Conservation (phyloP, 2,797 vertebrate species). For the Cryptoblepharus egeriae region DNA sequence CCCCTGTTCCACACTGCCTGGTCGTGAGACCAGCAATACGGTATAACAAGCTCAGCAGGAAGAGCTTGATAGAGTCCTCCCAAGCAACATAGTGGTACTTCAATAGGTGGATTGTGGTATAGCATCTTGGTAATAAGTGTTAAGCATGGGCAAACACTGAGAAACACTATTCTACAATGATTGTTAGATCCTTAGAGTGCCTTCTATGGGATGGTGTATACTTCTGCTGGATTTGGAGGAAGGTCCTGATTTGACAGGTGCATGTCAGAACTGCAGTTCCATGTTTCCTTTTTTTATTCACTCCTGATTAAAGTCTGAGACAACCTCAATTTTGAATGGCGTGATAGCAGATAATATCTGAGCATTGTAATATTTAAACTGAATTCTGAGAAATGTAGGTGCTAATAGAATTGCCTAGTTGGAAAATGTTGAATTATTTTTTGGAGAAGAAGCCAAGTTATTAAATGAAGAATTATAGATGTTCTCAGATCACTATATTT, state of each 20-base stretch:
- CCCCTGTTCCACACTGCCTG: too few species aligned
- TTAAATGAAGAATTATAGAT: conserved; percentile 46
- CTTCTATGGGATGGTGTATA: background rate
- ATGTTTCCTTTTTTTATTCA: background rate
- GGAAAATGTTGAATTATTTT: conserved; percentile 28
- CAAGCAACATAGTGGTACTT: too few species aligned
- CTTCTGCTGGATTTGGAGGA: too few species aligned
- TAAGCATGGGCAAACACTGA: too few species aligned
- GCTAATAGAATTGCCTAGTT: background rate
- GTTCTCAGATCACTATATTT: conserved; percentile 57
- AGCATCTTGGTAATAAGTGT: too few species aligned
- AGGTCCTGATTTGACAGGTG: background rate
- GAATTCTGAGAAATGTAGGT: conserved; percentile 9
- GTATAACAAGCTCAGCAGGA: too few species aligned
- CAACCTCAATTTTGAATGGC: background rate
- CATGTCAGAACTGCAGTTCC: background rate
- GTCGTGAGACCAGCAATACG: too few species aligned
- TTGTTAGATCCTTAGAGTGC: background rate
- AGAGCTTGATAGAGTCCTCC: too few species aligned
- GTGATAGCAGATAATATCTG: background rate
- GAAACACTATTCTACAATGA: background rate
- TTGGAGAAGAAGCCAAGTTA: conserved; percentile 44
- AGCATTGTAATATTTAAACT: background rate
- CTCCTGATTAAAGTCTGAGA: background rate
- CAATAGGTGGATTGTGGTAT: too few species aligned